Evolutionary conservation across 2,888 invertebrate genomes (phyloP).

Genomic region (Onthophagus sagittarius): DNA sequence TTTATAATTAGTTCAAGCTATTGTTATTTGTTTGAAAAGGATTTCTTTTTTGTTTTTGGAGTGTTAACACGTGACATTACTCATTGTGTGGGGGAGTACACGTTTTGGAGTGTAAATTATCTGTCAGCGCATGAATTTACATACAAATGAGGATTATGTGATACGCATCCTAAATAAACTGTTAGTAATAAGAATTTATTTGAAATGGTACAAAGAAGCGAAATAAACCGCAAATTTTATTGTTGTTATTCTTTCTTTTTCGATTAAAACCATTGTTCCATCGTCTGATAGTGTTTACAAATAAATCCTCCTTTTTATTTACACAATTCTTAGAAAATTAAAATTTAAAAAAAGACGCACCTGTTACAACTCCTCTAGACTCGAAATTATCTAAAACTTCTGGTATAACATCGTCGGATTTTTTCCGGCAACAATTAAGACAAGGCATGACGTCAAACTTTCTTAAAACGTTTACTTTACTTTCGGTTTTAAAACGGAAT

Average conservation of each 20-base stretch:
- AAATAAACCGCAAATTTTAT: no score
- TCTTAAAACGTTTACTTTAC: neutral
- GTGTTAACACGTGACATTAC: neutral
- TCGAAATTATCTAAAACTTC: conserved; percentile 25
- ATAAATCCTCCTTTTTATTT: neutral
- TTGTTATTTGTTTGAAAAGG: no score
- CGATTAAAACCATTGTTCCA: no score
- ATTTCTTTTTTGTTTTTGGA: no score
- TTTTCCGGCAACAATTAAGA: conserved; percentile 31
- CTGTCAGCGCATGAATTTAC: neutral
- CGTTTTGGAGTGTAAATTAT: neutral
- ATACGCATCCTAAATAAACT: neutral
- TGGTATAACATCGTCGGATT: conserved; percentile 30
- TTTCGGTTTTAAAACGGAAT: neutral
- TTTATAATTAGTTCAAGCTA: no score
- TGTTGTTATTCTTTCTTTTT: no score
- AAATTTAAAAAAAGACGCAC: conserved; percentile 20
- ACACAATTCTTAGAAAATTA: neutral
- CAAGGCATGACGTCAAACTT: conserved; percentile 30
- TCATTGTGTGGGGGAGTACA: neutral
- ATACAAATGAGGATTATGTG: neutral
- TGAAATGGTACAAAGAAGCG: neutral
- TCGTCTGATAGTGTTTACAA: no score
- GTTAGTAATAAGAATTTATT: neutral
- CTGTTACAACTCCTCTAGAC: conserved; percentile 23